Percentiles rank a stretch among this genome's conserved stretches.
These are phyloP conservation scores for Aphrocallistes beatrix DNA, from an alignment of 37 sponge, comb jelly and placozoan genomes.

Conservation along the genomic window DNA sequence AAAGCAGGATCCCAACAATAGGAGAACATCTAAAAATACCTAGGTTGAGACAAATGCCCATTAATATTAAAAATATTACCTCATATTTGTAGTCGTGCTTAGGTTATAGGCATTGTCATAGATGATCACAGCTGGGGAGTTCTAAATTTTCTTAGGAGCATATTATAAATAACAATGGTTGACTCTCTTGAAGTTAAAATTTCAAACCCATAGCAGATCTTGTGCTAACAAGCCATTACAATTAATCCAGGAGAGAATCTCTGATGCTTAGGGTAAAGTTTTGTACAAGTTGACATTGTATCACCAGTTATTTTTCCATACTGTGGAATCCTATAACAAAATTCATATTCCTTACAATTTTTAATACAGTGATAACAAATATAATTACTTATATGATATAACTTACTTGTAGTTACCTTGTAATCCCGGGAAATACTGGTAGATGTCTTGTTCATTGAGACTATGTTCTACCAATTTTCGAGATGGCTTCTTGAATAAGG, in stretches of 20 bases:
- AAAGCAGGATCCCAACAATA: neutral
- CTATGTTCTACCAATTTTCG: too few relatives aligned
- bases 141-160: neutral
- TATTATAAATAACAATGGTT: neutral
- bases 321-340: neutral
- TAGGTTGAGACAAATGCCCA: neutral
- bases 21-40: neutral
- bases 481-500: too few relatives aligned
- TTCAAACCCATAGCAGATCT: constrained; percentile 4
- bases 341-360: too few relatives aligned
- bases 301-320: neutral
- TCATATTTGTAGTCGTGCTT: neutral
- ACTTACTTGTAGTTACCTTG: neutral
- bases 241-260: neutral
- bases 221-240: neutral
- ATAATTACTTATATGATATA: too few relatives aligned
- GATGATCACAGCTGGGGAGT: neutral
- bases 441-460: too few relatives aligned
- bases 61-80: neutral
- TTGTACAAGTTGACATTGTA: neutral
- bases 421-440: neutral
- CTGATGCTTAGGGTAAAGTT: neutral
- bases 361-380: too few relatives aligned
- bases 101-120: neutral
- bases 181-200: neutral